phyloP scores from a whole-genome alignment of 2,888 invertebrate genomes.

The Torymus auratus region DNA sequence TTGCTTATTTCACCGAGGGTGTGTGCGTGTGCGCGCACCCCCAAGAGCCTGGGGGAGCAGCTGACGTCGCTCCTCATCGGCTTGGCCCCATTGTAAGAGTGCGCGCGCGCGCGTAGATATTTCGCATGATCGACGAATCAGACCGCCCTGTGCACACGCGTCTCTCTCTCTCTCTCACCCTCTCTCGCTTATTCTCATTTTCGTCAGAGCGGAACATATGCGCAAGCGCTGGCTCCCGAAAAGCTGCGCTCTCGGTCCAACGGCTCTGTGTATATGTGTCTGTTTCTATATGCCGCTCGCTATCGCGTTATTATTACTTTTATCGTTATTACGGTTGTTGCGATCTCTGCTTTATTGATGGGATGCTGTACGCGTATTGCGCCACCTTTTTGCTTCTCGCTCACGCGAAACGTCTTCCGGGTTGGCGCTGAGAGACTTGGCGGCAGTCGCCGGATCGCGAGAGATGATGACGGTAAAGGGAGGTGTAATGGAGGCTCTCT shows the following conservation, averaged over 20 bases:
- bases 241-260: slow-evolving; percentile 60
- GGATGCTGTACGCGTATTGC: too few relatives aligned
- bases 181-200: slow-evolving; percentile 65
- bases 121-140: slow-evolving; percentile 72
- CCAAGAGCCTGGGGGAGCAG: slow-evolving; percentile 66
- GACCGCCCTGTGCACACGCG: slow-evolving; percentile 59
- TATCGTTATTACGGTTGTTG: too few relatives aligned
- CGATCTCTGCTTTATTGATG: too few relatives aligned
- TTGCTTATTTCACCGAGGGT: slow-evolving; percentile 72
- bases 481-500: too few relatives aligned
- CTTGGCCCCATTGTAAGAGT: slow-evolving; percentile 66
- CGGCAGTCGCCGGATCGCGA: too few relatives aligned
- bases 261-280: slow-evolving; percentile 64
- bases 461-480: too few relatives aligned
- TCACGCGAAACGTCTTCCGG: too few relatives aligned
- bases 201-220: slow-evolving; percentile 63
- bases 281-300: slow-evolving; percentile 12
- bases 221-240: slow-evolving; percentile 2
- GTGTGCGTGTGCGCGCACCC: slow-evolving; percentile 64
- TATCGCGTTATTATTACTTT: too few relatives aligned
- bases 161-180: slow-evolving; percentile 78
- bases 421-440: too few relatives aligned
- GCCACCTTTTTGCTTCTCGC: too few relatives aligned
- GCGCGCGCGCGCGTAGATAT: slow-evolving; percentile 64
- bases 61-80: slow-evolving; percentile 67